Conservation (phyloP, 2,888 invertebrate species). For the Zonitis immaculata region DNA sequence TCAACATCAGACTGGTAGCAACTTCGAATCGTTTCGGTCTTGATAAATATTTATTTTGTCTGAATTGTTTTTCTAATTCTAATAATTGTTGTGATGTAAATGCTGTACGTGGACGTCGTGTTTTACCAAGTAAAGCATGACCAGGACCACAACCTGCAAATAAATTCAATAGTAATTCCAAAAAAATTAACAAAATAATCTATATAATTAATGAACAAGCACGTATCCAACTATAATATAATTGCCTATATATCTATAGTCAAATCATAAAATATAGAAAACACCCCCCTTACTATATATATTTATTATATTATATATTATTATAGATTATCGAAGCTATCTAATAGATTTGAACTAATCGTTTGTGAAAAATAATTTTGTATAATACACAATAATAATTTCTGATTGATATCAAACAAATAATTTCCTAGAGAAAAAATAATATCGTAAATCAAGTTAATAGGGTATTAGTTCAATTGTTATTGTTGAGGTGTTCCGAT, state of each 20-base stretch:
- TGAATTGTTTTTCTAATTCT: slow-evolving; percentile 97
- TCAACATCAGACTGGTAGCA: slow-evolving; percentile 94
- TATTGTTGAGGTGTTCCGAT: background rate
- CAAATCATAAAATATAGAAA: too few species aligned
- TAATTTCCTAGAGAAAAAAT: too few species aligned
- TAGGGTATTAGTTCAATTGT: background rate
- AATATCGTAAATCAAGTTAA: slow-evolving; percentile 5
- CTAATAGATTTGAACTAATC: slow-evolving; percentile 7
- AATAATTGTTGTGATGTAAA: slow-evolving; percentile 96
- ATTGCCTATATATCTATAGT: too few species aligned
- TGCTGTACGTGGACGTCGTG: slow-evolving; percentile 91
- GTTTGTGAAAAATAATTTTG: slow-evolving; percentile 4
- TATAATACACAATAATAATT: background rate
- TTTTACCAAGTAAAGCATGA: slow-evolving; percentile 80
- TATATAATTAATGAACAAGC: background rate
- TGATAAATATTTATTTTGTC: slow-evolving; percentile 98
- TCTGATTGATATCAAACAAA: too few species aligned
- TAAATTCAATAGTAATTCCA: too few species aligned
- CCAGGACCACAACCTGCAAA: slow-evolving; percentile 58
- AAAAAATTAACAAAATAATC: too few species aligned
- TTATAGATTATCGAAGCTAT: too few species aligned
- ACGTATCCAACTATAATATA: background rate
- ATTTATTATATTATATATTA: too few species aligned
- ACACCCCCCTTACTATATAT: too few species aligned
- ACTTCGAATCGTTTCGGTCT: slow-evolving; percentile 98